phyloP scores from a whole-genome alignment of 2,797 vertebrate genomes.

The Arremon brunneinucha region DNA sequence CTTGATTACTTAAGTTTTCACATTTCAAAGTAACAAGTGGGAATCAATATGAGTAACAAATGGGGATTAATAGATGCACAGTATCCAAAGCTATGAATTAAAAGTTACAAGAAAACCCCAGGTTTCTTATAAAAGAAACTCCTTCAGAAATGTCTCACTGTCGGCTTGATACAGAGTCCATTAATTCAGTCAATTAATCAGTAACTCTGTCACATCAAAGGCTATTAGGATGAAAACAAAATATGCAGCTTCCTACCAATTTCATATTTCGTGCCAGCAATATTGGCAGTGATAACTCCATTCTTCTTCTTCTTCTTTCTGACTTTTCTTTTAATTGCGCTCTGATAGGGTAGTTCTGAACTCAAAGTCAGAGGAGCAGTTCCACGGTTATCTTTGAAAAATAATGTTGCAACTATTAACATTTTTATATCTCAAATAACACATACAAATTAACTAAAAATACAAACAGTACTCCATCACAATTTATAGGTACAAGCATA shows the following conservation, averaged over 20 bases:
- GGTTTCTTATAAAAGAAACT: background rate
- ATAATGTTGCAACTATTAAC: background rate
- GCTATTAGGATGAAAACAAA: background rate
- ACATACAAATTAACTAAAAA: background rate
- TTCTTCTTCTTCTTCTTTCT: conserved; percentile 90
- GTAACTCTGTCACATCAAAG: background rate
- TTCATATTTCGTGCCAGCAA: conserved; percentile 96
- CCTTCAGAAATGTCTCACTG: background rate
- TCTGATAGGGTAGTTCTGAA: conserved; percentile 84
- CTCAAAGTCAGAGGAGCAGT: conserved; percentile 82
- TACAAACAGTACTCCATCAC: background rate
- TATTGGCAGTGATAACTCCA: conserved; percentile 88
- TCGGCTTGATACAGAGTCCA: background rate
- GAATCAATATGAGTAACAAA: background rate
- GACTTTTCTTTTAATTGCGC: conserved; percentile 88
- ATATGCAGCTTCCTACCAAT: conserved; percentile 83
- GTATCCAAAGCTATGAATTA: background rate
- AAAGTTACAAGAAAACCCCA: background rate
- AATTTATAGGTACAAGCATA: background rate
- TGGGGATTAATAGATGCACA: background rate
- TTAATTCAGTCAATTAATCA: background rate
- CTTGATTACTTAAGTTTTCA: background rate
- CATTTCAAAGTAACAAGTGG: background rate
- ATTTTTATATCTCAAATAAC: background rate
- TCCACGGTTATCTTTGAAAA: conserved; percentile 84